phyloP scores from a whole-genome alignment of 1,140 invertebrate species.

The Penaeus indicus region DNA sequence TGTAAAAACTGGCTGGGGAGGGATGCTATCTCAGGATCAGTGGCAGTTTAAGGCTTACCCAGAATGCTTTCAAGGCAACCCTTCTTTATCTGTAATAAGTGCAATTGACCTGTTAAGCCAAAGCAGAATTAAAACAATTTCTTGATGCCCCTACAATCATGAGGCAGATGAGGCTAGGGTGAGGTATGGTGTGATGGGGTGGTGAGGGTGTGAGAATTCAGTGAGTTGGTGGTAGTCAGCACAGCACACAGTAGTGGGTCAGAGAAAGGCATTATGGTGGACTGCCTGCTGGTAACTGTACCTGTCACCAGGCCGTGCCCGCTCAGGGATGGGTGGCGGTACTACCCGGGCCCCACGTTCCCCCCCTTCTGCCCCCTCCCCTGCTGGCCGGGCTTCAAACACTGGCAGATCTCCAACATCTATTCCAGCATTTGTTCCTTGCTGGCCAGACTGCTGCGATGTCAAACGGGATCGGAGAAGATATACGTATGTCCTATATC shows the following conservation, averaged over 20 bases:
- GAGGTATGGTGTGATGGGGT: constrained; percentile 38
- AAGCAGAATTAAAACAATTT: not conserved
- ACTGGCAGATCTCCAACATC: constrained; percentile 70
- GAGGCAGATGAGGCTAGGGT: constrained; percentile 38
- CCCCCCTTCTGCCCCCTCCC: constrained; percentile 71
- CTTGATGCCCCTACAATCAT: constrained; percentile 12
- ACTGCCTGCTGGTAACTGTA: constrained; percentile 80
- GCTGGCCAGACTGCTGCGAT: constrained; percentile 75
- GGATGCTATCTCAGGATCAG: constrained; percentile 23
- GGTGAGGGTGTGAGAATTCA: constrained; percentile 28
- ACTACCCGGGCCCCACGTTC: constrained; percentile 62
- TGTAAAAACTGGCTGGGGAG: not conserved
- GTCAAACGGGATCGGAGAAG: constrained; percentile 82
- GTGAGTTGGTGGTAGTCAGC: constrained; percentile 7
- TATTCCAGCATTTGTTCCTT: constrained; percentile 72
- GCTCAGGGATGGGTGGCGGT: constrained; percentile 76
- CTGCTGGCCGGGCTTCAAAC: constrained; percentile 67
- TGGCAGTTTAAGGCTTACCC: constrained; percentile 27
- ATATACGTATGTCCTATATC: constrained; percentile 79
- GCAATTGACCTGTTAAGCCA: constrained; percentile 19
- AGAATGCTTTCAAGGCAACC: constrained; percentile 1
- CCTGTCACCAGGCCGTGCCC: constrained; percentile 77
- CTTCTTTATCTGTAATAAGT: not conserved
- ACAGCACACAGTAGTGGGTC: constrained; percentile 46
- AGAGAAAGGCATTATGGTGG: constrained; percentile 62